Evolutionary conservation across 2,888 invertebrate genomes (phyloP).

Genomic region (Epistrophella euchroma): DNA sequence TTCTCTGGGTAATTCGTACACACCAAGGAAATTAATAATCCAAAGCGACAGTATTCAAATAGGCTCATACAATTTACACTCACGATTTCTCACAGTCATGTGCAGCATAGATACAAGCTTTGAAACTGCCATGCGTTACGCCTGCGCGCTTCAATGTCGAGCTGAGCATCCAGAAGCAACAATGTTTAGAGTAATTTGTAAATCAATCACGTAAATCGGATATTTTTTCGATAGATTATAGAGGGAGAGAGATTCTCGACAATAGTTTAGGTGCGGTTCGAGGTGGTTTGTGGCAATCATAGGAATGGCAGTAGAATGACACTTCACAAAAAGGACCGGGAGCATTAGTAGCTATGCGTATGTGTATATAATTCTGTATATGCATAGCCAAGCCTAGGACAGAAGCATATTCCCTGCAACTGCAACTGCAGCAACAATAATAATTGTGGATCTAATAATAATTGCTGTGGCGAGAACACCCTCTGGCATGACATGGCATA

Average conservation of each 20-base stretch:
- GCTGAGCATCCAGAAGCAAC: neutral
- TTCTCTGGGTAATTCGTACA: conserved; percentile 45
- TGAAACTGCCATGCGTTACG: conserved; percentile 49
- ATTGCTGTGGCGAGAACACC: conserved; percentile 48
- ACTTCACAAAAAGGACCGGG: conserved; percentile 33
- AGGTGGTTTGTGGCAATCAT: conserved; percentile 55
- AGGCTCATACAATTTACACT: conserved; percentile 45
- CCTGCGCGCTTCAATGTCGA: conserved; percentile 59
- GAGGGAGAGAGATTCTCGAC: conserved; percentile 1
- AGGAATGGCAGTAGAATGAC: conserved; percentile 51
- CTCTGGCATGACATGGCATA: neutral
- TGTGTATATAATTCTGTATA: neutral
- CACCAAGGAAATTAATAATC: conserved; percentile 41
- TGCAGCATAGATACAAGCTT: conserved; percentile 31
- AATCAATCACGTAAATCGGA: conserved; percentile 74
- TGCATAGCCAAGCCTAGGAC: neutral
- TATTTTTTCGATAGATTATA: conserved; percentile 43
- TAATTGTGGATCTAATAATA: conserved; percentile 60
- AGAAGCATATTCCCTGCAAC: conserved; percentile 1
- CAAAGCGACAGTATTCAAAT: conserved; percentile 60
- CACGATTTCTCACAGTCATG: conserved; percentile 48
- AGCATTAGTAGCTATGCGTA: neutral
- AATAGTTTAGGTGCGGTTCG: conserved; percentile 61
- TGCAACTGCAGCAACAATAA: neutral
- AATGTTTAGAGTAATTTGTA: conserved; percentile 50